Evolutionary conservation across 2,797 vertebrate genomes (phyloP), one percentile per base, ranked within the genome.

Genomic region (Malacoraja senta): DNA sequence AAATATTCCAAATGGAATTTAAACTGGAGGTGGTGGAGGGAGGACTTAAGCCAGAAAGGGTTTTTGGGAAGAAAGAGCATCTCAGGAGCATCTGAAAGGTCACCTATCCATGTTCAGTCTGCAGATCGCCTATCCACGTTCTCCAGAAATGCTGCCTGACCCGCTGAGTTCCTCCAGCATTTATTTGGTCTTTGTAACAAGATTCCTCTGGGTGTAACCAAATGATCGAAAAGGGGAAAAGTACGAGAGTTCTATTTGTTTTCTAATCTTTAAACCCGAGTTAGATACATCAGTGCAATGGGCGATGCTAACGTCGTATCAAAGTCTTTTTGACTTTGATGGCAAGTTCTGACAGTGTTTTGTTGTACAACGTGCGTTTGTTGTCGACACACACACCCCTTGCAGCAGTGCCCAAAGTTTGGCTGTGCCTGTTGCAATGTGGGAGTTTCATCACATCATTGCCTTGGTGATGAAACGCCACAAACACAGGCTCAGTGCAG

Each of bases 401-500:
- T 53, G 44, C 0, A 3, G 44, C 44, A 2, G 44, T 44, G 44
- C 44, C 44, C 3, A 44, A 44, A 44, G 44, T 6, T 12, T 19
- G 1, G 10, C 71, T 61, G 71, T 38, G 90, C 10, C 8, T 88
- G n/a, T 35, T 35, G n/a, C 68, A 76, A 76, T 15, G 38, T 76
- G 53, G 53, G 12, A 44, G 17, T 32, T 53, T 53, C 44, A 53
- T 19, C 71, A 76, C 68, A 76, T 92, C 68, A 76, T 92, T 71
- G 72, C 90, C 90, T 53, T 29, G 90, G 90, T 92, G 72, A 92
- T 10, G 38, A 17, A 68, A n/a, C 76, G 74, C 90, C 24, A n/a
- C n/a, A 74, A 92, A 92, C 90, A 92, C 0, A 53, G 19, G 90
- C 24, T 1, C 29, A 74, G 35, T 76, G 68, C 0, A 17, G 71